These are phyloP conservation scores for Drosophila nikananu DNA, from an alignment of 1,140 invertebrate species.

Conservation along the genomic window DNA sequence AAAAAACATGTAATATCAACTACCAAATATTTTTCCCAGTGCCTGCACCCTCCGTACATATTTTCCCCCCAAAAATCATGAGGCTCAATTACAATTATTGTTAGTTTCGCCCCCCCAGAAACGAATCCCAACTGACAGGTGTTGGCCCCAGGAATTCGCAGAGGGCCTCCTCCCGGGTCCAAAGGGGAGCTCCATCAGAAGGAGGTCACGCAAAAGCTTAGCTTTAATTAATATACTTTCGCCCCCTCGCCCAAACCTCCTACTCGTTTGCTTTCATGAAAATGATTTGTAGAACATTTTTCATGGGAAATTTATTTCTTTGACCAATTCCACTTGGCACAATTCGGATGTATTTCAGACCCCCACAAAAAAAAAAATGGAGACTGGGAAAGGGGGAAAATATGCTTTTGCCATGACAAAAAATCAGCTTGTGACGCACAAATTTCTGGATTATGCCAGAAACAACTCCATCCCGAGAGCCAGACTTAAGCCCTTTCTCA, in stretches of 20 bases:
- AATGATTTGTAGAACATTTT: slow-evolving; percentile 26
- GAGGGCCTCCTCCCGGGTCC: neutral
- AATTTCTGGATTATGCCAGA: slow-evolving; percentile 50
- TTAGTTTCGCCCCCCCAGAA: slow-evolving; percentile 51
- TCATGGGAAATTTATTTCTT: slow-evolving; percentile 36
- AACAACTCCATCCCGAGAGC: slow-evolving; percentile 20
- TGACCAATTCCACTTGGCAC: slow-evolving; percentile 17
- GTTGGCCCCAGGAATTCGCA: slow-evolving; percentile 10
- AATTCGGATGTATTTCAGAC: slow-evolving; percentile 28
- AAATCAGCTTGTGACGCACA: slow-evolving; percentile 58
- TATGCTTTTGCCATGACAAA: slow-evolving; percentile 53
- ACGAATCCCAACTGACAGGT: slow-evolving; percentile 66
- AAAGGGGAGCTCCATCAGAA: neutral
- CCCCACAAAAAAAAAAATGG: neutral
- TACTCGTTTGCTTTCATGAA: neutral
- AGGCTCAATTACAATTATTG: slow-evolving; percentile 75
- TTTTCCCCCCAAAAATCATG: slow-evolving; percentile 9
- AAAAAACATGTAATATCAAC: too few species aligned
- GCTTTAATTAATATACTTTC: slow-evolving; percentile 68
- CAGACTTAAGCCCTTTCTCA: slow-evolving; percentile 22
- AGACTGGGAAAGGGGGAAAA: neutral
- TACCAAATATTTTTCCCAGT: slow-evolving; percentile 2
- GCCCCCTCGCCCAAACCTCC: neutral
- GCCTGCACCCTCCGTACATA: neutral
- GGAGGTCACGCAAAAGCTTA: slow-evolving; percentile 46